A percentile compares a stretch with the other conserved stretches of the same genome.
phyloP scores from a whole-genome alignment of 2,888 invertebrate species.

The Atrina japonica region DNA sequence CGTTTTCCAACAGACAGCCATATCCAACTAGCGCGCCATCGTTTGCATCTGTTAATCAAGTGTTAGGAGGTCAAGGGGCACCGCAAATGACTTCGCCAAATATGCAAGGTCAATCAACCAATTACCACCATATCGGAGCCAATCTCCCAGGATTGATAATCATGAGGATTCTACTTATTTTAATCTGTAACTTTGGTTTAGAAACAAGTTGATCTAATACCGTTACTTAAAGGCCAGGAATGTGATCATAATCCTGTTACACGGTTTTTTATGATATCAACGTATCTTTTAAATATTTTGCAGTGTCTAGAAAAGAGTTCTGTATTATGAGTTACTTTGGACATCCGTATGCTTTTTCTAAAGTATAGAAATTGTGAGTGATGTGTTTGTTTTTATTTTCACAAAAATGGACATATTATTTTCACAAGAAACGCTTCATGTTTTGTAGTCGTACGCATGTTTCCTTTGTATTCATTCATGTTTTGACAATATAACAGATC shows the following conservation, averaged over 20 bases:
- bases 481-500: neutral
- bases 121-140: neutral
- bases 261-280: too few species aligned
- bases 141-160: neutral
- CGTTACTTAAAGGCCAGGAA: neutral
- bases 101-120: conserved; percentile 4
- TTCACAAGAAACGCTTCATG: neutral
- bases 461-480: neutral
- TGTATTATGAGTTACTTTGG: neutral
- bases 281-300: too few species aligned
- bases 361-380: neutral
- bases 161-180: neutral
- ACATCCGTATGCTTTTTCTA: too few species aligned
- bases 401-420: neutral
- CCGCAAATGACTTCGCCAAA: too few species aligned
- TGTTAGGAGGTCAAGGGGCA: conserved; percentile 6
- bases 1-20: neutral
- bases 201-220: too few species aligned
- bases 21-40: conserved; percentile 2
- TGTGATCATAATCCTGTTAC: conserved; percentile 2
- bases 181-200: neutral
- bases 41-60: conserved; percentile 1
- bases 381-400: neutral
- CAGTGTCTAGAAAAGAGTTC: neutral
- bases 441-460: too few species aligned